Evolutionary conservation across 2,888 invertebrate genomes (phyloP).

Genomic region (Galerucella pusilla): DNA sequence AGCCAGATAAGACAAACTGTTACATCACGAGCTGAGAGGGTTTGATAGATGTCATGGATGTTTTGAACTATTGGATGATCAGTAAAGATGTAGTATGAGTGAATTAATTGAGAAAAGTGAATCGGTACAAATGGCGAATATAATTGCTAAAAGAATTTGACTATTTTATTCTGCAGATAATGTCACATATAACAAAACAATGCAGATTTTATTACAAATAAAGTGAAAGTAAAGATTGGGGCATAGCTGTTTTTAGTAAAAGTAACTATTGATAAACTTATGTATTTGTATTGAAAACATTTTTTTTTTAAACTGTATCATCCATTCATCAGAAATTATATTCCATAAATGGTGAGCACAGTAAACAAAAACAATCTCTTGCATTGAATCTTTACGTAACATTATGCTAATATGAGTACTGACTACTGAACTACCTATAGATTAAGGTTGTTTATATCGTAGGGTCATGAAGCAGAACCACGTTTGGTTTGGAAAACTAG

Average conservation of each 20-base stretch:
- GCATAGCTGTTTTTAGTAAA: background rate
- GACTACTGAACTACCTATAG: background rate
- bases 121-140: too few relatives aligned
- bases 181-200: background rate
- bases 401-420: slow-evolving; percentile 2
- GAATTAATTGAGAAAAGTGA: too few relatives aligned
- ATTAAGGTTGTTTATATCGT: background rate
- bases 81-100: too few relatives aligned
- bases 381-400: slow-evolving; percentile 1
- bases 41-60: too few relatives aligned
- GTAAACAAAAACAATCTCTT: slow-evolving; percentile 7
- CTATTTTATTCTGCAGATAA: background rate
- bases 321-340: background rate
- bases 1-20: too few relatives aligned
- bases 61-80: too few relatives aligned
- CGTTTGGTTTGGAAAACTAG: background rate
- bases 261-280: background rate
- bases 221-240: background rate
- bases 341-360: background rate
- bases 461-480: slow-evolving; percentile 9
- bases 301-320: background rate
- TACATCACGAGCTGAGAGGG: too few relatives aligned
- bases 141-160: too few relatives aligned
- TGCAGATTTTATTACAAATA: background rate
- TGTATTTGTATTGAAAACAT: background rate